These are phyloP conservation scores for Tinea pellionella DNA, from an alignment of 2,888 invertebrate species.

Conservation along the genomic window DNA sequence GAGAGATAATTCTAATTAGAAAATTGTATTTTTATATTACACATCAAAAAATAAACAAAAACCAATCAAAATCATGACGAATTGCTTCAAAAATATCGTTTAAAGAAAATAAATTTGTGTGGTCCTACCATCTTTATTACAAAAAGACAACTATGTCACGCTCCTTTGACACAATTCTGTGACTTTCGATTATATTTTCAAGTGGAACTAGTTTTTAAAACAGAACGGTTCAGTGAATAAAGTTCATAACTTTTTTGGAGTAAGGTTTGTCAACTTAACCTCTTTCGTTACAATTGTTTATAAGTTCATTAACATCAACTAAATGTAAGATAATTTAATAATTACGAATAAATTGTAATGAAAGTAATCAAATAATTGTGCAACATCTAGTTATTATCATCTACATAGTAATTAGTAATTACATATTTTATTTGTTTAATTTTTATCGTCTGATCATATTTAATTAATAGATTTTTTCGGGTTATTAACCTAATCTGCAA, in stretches of 20 bases:
- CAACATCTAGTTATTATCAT: too few species aligned
- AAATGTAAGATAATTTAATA: too few species aligned
- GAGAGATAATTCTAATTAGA: background rate
- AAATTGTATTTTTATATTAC: conserved; percentile 1
- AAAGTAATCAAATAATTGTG: too few species aligned
- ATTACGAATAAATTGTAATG: too few species aligned
- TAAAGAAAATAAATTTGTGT: conserved; percentile 22
- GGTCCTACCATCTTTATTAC: conserved; percentile 20
- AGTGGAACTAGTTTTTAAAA: conserved; percentile 28
- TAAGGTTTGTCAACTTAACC: conserved; percentile 15
- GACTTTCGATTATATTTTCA: conserved; percentile 31
- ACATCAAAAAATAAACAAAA: conserved; percentile 25
- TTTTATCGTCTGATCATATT: too few species aligned
- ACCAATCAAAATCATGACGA: background rate
- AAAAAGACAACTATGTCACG: conserved; percentile 39
- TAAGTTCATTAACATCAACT: too few species aligned
- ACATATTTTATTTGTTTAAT: too few species aligned
- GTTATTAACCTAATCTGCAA: too few species aligned
- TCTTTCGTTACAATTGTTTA: background rate
- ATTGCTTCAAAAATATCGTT: background rate
- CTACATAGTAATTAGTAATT: too few species aligned
- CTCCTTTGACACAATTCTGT: conserved; percentile 26
- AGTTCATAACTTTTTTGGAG: conserved; percentile 27
- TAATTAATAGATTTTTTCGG: too few species aligned
- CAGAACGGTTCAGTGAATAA: conserved; percentile 40